These are phyloP conservation scores for Brachyhypopomus occidentalis DNA, from an alignment of 2,113 vertebrate species.

Conservation along the genomic window DNA sequence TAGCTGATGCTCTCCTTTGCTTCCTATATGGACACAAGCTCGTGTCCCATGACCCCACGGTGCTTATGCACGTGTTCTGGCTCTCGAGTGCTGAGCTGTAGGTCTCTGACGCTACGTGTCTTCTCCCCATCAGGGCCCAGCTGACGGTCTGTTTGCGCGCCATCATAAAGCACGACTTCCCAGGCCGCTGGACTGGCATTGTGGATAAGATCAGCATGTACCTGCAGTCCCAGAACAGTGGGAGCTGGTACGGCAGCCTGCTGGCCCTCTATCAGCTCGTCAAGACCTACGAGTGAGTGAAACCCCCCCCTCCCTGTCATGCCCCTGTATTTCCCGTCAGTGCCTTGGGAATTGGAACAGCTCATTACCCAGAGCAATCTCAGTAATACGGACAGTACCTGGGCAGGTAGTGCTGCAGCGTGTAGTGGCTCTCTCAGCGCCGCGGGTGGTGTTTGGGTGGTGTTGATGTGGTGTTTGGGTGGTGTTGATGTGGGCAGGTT, in stretches of 20 bases:
- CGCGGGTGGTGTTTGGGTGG: conserved; percentile 1
- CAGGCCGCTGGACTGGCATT: conserved; percentile 91
- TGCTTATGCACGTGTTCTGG: not conserved
- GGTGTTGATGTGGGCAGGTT: conserved; percentile 73
- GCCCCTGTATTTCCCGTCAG: not conserved
- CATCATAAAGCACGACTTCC: conserved; percentile 96
- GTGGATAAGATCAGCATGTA: conserved; percentile 92
- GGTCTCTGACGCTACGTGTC: not conserved
- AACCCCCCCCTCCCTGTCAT: not conserved
- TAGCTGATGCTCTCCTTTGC: too few species aligned
- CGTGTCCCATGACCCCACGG: not conserved
- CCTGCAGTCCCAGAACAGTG: conserved; percentile 88
- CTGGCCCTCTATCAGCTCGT: conserved; percentile 94
- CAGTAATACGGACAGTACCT: not conserved
- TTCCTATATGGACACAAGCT: not conserved
- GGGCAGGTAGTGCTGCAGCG: not conserved
- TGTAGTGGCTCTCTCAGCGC: not conserved
- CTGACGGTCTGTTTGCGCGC: conserved; percentile 91
- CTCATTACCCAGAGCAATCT: not conserved
- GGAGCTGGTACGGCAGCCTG: conserved; percentile 93
- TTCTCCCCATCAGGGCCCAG: conserved; percentile 78
- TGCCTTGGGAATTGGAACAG: not conserved
- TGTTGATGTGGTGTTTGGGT: conserved; percentile 7
- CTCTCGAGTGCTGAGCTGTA: too few species aligned
- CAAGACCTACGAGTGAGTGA: conserved; percentile 98